Evolutionary conservation across 2,888 invertebrate species (phyloP).

Genomic region (Scaptomyza flava): DNA sequence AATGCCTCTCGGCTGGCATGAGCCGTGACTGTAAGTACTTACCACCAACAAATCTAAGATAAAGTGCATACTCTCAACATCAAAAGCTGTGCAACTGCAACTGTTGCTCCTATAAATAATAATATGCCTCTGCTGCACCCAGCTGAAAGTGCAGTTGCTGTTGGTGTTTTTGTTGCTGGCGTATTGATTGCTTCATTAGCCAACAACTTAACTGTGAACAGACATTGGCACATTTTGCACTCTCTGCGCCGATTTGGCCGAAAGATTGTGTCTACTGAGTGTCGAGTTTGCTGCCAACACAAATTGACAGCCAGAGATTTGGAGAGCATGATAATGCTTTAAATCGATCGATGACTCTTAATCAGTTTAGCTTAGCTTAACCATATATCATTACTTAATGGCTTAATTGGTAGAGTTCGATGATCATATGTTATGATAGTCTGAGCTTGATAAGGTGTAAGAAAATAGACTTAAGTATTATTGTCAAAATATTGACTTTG

Average conservation of each 20-base stretch:
- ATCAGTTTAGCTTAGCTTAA: constrained; percentile 5
- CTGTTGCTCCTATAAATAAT: constrained; percentile 35
- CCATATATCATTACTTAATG: not conserved
- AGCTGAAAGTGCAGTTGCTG: constrained; percentile 5
- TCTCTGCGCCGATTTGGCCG: constrained; percentile 36
- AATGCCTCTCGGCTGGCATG: constrained; percentile 98
- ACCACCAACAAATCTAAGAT: constrained; percentile 8
- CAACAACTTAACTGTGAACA: constrained; percentile 37
- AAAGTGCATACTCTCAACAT: constrained; percentile 16
- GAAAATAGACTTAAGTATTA: not conserved
- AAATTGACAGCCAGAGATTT: constrained; percentile 30
- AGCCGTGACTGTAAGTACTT: constrained; percentile 96
- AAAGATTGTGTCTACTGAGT: constrained; percentile 58
- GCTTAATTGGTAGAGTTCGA: not conserved
- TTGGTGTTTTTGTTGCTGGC: constrained; percentile 23
- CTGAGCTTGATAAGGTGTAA: too few relatives aligned
- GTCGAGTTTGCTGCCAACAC: constrained; percentile 28
- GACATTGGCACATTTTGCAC: constrained; percentile 40
- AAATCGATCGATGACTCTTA: constrained; percentile 1
- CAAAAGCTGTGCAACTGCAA: constrained; percentile 3
- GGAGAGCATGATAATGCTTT: constrained; percentile 15
- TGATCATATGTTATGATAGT: too few relatives aligned
- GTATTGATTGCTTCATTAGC: constrained; percentile 68
- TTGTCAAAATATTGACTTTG: not conserved
- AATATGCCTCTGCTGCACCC: constrained; percentile 33